Base-by-base conservation (phyloP, 2,888 invertebrate genomes). In the Celastrina argiolus region DNA sequence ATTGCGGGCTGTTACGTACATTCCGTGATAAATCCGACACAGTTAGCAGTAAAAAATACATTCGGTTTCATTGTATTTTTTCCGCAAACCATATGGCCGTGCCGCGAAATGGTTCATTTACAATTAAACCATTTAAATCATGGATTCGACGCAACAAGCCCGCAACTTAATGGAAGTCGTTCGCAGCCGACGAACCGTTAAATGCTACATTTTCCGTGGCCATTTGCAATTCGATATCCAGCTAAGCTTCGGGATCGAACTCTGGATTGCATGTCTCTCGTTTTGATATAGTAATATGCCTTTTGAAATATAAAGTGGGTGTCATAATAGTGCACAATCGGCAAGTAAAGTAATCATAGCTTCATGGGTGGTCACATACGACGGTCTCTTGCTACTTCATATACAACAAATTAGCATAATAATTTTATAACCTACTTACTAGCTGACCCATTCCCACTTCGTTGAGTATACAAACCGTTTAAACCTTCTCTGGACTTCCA, bases 191-290 rank as follows among this genome's bases (percentile, higher is more conserved):
- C 79, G 83, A 84, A 82, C 84, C 88, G 86, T 87, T 89, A 87
- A 88, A 89, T 83, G 84, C 84, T 83, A 86, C 86, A 86, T 85
- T 88, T 88, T 87, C 88, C 83, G 80, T 78, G 78, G 81, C 84
- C 83, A 88, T 90, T 87, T 87, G 88, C 86, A 87, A 87, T 88
- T 88, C 84, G 87, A 88, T 89, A 87, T 85, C 81, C 81, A 82
- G 81, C 85, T 86, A 84, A 87, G 86, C 85, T 85, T 78, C 75
- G 74, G 82, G 82, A 88, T 87, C 84, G 85, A 84, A 84, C 82
- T 80, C 77, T 72, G 80, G 80, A 81, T 84, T 82, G 82, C 81
- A 79, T 81, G 81, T 80, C 79, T 81, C 76, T 74, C 75, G 75
- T 80, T 51, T 80, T 79, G 77, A 82, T 85, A 84, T 82, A 80